Percentiles rank a stretch among this genome's conserved stretches.
Evolutionary conservation across 2,888 invertebrate species (phyloP).

Genomic region (Acrocyrtus sp.): DNA sequence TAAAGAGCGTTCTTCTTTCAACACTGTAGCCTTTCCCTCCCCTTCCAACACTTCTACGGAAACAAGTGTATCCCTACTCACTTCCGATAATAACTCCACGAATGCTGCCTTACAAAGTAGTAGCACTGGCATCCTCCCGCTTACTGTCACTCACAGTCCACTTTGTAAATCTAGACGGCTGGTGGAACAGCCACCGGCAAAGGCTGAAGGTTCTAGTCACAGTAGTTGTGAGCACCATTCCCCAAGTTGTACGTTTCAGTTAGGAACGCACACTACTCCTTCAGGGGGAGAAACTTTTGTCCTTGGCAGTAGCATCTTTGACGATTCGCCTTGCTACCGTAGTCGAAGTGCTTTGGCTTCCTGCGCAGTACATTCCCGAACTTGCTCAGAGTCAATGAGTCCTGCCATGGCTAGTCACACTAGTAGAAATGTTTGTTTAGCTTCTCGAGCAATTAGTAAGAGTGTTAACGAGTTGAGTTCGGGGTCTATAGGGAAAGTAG

Average conservation of each 20-base stretch:
- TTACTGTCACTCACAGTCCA: neutral
- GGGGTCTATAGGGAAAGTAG: no score
- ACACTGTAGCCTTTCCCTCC: no score
- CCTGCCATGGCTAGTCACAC: constrained; percentile 17
- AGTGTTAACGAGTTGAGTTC: constrained; percentile 35
- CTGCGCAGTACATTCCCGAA: constrained; percentile 32
- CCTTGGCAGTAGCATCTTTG: no score
- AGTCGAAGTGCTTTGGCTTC: constrained; percentile 47
- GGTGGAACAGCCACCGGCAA: constrained; percentile 28
- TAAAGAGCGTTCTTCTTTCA: no score
- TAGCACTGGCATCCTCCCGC: constrained; percentile 48
- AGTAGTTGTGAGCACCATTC: no score
- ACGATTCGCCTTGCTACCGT: no score
- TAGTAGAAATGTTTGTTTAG: neutral
- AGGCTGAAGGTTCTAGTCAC: constrained; percentile 14
- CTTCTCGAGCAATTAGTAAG: constrained; percentile 13
- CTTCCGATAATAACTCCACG: no score
- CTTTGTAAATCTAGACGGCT: constrained; percentile 19
- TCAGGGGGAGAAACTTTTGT: no score
- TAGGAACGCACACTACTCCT: no score
- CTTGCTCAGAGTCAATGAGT: constrained; percentile 26
- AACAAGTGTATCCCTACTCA: no score
- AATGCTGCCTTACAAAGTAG: constrained; percentile 35
- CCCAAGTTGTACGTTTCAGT: no score
- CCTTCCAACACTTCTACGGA: no score